Percentiles rank a stretch among this genome's conserved stretches.
phyloP scores from a whole-genome alignment of 2,797 vertebrate genomes.

The Chelonia mydas region DNA sequence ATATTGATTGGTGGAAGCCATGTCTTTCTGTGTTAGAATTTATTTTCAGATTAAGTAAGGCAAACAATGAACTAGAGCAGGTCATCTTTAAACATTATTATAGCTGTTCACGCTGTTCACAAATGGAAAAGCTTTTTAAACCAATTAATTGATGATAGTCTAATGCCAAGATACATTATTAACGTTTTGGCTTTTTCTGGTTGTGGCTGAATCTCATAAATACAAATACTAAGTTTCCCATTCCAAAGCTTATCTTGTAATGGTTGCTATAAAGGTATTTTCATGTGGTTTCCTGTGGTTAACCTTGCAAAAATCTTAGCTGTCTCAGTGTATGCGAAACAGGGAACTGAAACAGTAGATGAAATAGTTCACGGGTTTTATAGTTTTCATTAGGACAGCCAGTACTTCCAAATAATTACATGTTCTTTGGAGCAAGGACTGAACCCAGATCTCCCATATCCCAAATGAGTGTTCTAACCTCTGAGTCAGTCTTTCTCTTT shows the following conservation, averaged over 20 bases:
- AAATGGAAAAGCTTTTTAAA: not conserved
- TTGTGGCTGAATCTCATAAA: not conserved
- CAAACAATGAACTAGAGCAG: not conserved
- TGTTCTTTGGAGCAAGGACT: not conserved
- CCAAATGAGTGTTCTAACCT: no score
- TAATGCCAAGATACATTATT: not conserved
- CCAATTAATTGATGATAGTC: not conserved
- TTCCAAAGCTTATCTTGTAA: slow-evolving; percentile 9
- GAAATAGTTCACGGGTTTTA: not conserved
- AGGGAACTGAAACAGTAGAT: slow-evolving; percentile 51
- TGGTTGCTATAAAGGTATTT: slow-evolving; percentile 45
- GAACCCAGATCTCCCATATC: not conserved
- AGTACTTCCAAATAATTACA: not conserved
- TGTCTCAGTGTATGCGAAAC: slow-evolving; percentile 59
- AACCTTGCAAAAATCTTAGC: slow-evolving; percentile 51
- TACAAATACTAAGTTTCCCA: accelerated
- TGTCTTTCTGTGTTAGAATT: not conserved
- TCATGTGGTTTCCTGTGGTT: slow-evolving; percentile 64
- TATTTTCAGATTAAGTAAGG: not conserved
- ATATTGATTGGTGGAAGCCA: not conserved
- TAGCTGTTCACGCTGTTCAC: not conserved
- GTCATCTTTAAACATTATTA: not conserved
- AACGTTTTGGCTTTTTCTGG: not conserved
- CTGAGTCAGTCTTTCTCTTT: not conserved
- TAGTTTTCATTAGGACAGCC: not conserved